A percentile compares a stretch with the other conserved stretches of the same genome.
Conservation (phyloP, 2,113 vertebrate genomes). For the Hiodon tergisus region DNA sequence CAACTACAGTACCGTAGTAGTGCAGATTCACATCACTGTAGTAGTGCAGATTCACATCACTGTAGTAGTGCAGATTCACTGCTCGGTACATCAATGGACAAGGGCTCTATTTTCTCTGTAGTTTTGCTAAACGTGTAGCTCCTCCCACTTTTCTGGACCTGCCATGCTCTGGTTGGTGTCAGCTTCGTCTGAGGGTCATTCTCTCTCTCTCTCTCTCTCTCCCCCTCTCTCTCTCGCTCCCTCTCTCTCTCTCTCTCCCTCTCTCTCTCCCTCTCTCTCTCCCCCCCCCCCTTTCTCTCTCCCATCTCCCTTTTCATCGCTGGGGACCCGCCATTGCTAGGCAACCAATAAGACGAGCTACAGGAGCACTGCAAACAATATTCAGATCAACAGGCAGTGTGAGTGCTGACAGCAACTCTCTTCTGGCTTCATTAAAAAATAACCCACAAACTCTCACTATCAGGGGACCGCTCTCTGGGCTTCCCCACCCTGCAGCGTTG, state of each 20-base stretch:
- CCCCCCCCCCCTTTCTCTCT: background rate
- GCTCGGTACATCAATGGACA: background rate
- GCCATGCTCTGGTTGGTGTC: too few relatives aligned
- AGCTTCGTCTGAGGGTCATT: too few relatives aligned
- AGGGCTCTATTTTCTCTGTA: too few relatives aligned
- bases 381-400: background rate
- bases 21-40: background rate
- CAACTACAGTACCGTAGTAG: background rate
- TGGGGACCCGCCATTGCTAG: background rate
- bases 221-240: background rate
- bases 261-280: background rate
- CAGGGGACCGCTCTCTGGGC: background rate
- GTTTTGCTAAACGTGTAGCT: too few relatives aligned
- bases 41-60: background rate
- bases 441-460: background rate
- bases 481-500: too few relatives aligned
- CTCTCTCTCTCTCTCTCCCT: background rate
- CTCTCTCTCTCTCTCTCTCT: background rate
- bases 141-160: too few relatives aligned
- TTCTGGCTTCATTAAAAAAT: background rate
- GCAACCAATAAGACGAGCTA: background rate
- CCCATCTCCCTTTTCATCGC: background rate
- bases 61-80: background rate
- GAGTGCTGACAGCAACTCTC: background rate
- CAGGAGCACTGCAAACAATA: background rate